Base-by-base conservation (phyloP, 2,888 invertebrate genomes). In the Listrodromus nycthemerus region DNA sequence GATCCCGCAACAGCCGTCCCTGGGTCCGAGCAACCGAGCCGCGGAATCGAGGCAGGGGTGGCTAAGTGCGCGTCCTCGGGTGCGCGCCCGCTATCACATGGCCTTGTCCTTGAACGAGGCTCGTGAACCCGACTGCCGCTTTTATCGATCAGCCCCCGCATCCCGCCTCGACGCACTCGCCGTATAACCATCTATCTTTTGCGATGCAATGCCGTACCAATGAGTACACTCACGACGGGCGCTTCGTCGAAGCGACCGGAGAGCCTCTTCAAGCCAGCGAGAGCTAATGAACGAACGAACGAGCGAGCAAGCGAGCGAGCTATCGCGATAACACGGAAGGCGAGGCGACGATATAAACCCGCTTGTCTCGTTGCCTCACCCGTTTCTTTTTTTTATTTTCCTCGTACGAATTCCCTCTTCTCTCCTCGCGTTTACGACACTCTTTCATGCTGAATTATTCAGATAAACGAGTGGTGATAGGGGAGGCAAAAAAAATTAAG, bases 31-130 rank as follows among this genome's bases (percentile, higher is more conserved):
- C 88, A 87, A 45, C 41, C 80, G 74, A 71, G 73, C 84, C 87
- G 88, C 86, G 61, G 69, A 84, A 82, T 83, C 78, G 87, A 88
- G 87, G 88, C 90, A 91, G 89, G 92, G 92, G 91, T 91, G 89
- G 91, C 87, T 89, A 89, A 90, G 89, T 92, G 92, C 92, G 91
- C 91, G 90, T 86, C 88, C 90, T 89, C 91, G 91, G 91, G 89
- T 92, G 92, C 92, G 93, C 83, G 84, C 87, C 91, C 93, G 93
- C 93, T 93, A 92, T 94, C 93, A 91, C 92, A 93, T 95, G 95
- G 95, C 95, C 95, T 95, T 95, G 95, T 95, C 95, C 95, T 95
- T 93, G 94, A 93, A 94, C 91, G 93, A 91, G 93, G 94, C 92
- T 92, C 90, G 93, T 93, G 93, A 94, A 93, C 93, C 91, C 93